Evolutionary conservation across 37 sponge, comb jelly and placozoan species (phyloP).

Genomic region (Aplysina aerophoba): DNA sequence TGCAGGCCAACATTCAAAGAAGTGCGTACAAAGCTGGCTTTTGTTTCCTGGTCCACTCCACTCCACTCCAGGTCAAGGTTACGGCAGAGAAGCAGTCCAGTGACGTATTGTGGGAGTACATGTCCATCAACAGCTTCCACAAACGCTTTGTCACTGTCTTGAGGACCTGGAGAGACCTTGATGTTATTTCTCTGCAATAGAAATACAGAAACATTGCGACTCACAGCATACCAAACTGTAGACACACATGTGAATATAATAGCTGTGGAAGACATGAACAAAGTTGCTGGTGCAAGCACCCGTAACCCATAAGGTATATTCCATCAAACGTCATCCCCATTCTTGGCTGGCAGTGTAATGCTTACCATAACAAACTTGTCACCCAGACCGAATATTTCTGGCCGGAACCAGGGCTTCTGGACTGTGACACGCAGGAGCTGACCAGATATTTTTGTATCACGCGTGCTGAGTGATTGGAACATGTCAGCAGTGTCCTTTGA

Average conservation of each 20-base stretch:
- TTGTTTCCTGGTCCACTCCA: background rate
- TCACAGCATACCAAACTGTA: too few relatives aligned
- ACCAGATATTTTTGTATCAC: conserved; percentile 33
- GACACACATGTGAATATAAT: background rate
- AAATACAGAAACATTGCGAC: background rate
- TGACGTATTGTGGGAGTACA: background rate
- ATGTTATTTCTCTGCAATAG: background rate
- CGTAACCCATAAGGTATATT: too few relatives aligned
- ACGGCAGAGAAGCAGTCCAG: conserved; percentile 3
- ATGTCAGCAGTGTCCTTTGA: background rate
- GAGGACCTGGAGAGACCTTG: background rate
- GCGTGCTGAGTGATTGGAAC: conserved; percentile 1
- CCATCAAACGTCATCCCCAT: too few relatives aligned
- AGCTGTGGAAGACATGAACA: too few relatives aligned
- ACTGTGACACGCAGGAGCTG: conserved; percentile 57
- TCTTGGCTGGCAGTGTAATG: too few relatives aligned
- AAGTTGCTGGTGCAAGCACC: too few relatives aligned
- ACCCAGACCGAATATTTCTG: conserved; percentile 33
- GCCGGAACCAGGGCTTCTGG: conserved; percentile 62
- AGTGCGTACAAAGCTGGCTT: background rate
- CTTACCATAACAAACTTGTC: too few relatives aligned
- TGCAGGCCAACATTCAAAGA: background rate
- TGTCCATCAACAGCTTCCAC: background rate
- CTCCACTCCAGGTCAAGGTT: background rate
- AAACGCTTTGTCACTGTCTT: background rate